phyloP scores from a whole-genome alignment of 1,140 invertebrate genomes.

The Oppia nitens region DNA sequence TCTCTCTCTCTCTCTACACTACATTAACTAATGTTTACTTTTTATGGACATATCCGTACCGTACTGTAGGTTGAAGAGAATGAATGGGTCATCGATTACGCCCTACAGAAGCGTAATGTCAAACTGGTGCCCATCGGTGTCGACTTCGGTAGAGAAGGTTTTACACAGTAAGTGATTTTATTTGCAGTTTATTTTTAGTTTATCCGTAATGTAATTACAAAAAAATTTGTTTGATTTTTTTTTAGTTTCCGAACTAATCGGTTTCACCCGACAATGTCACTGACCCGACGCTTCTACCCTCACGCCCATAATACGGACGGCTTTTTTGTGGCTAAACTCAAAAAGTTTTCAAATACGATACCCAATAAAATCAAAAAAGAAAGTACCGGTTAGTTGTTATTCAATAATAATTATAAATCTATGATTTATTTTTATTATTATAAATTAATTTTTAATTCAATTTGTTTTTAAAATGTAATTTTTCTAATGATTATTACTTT shows the following conservation, averaged over 20 bases:
- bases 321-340: constrained; percentile 96
- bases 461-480: too few relatives aligned
- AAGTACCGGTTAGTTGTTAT: too few relatives aligned
- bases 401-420: too few relatives aligned
- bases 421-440: too few relatives aligned
- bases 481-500: too few relatives aligned
- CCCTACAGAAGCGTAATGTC: constrained; percentile 74
- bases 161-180: constrained; percentile 46
- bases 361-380: constrained; percentile 21
- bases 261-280: constrained; percentile 80
- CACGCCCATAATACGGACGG: constrained; percentile 99
- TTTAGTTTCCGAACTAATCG: constrained; percentile 39
- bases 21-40: constrained; percentile 6
- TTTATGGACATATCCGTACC: background rate
- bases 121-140: constrained; percentile 83
- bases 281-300: constrained; percentile 83
- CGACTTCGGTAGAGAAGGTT: constrained; percentile 89
- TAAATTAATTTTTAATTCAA: too few relatives aligned
- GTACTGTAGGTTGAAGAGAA: constrained; percentile 73
- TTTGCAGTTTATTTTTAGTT: background rate
- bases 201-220: background rate
- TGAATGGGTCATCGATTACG: constrained; percentile 93
- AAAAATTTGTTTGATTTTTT: constrained; percentile 25
- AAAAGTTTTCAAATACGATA: constrained; percentile 81
- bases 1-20: constrained; percentile 2